Conservation (phyloP, 1,140 invertebrate genomes). For the Scaptomyza montana region DNA sequence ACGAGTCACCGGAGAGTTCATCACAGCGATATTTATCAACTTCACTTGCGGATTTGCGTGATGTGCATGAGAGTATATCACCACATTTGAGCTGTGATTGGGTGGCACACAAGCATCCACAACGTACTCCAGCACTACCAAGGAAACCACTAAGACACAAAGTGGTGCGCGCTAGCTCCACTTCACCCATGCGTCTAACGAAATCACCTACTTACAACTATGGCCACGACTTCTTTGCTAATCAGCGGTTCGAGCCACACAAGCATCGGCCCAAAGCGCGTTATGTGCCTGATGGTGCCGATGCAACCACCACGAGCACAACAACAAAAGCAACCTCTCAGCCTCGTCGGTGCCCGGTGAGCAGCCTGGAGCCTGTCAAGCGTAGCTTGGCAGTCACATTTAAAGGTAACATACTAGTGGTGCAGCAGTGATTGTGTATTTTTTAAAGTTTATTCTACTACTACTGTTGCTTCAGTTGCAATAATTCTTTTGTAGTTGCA, state of each 20-base stretch:
- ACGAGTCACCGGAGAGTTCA: constrained; percentile 85
- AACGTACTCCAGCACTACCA: constrained; percentile 71
- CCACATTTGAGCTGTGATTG: constrained; percentile 90
- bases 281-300: constrained; percentile 87
- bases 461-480: constrained; percentile 39
- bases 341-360: constrained; percentile 37
- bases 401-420: constrained; percentile 67
- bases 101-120: constrained; percentile 90
- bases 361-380: constrained; percentile 52
- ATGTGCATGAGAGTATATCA: constrained; percentile 88
- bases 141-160: constrained; percentile 34
- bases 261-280: constrained; percentile 90
- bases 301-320: constrained; percentile 23
- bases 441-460: constrained; percentile 4
- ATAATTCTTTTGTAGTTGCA: constrained; percentile 41
- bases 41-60: constrained; percentile 90
- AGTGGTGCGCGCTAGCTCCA: constrained; percentile 59
- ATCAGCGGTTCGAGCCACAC: constrained; percentile 89
- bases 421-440: constrained; percentile 34
- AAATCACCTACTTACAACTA: constrained; percentile 74
- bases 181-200: constrained; percentile 57
- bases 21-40: constrained; percentile 86
- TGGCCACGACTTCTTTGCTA: constrained; percentile 85
- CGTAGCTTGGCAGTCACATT: constrained; percentile 74
- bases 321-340: constrained; percentile 1